Percentiles rank a stretch among this genome's conserved stretches.
phyloP scores from a whole-genome alignment of 1,140 invertebrate genomes.

The Yoshiicerus persimilis region DNA sequence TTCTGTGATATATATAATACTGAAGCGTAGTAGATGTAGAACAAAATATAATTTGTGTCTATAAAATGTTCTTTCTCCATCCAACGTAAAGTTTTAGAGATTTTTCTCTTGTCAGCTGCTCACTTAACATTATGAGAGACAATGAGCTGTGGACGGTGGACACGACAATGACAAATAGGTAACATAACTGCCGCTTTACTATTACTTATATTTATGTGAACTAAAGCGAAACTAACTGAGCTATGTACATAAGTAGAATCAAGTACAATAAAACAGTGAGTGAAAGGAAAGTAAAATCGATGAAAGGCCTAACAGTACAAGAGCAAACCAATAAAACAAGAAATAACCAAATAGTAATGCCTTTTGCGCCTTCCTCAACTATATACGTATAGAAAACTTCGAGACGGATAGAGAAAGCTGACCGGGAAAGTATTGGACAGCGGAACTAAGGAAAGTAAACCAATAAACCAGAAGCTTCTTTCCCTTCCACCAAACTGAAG shows the following conservation, averaged over 20 bases:
- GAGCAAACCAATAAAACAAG: constrained; percentile 16
- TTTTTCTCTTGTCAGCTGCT: not conserved
- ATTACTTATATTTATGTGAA: not conserved
- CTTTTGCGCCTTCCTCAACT: not conserved
- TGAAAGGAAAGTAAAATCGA: not conserved
- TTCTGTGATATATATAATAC: not conserved
- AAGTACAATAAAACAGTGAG: not conserved
- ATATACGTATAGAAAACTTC: not conserved
- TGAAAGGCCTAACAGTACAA: not conserved
- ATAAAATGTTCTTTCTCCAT: not conserved
- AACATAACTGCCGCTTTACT: not conserved
- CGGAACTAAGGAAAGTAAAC: not conserved
- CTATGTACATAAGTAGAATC: not conserved
- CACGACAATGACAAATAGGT: not conserved
- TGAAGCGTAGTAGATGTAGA: not conserved
- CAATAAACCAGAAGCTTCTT: not conserved
- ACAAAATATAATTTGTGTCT: not conserved
- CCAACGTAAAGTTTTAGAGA: not conserved
- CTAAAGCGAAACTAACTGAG: not conserved
- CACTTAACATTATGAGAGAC: not conserved
- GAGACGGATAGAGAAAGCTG: not conserved
- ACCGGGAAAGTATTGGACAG: not conserved
- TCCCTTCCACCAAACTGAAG: not conserved
- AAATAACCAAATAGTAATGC: not conserved
- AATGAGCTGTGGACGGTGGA: not conserved